Conservation (phyloP, 2,888 invertebrate genomes). For the Drosophila merina region DNA sequence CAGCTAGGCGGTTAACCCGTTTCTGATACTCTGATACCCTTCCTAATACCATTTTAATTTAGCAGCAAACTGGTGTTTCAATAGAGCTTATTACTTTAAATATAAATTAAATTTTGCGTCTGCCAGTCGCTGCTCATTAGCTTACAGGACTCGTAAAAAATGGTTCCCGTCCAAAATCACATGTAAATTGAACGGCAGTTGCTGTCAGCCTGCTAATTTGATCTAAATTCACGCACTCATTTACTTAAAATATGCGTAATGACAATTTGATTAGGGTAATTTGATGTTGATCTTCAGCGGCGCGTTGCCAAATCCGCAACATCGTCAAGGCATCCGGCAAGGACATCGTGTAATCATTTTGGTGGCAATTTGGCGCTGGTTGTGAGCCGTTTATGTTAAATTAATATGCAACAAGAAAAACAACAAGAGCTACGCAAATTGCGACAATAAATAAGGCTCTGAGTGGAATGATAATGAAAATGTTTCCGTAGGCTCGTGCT, state of each 20-base stretch:
- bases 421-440: conserved; percentile 61
- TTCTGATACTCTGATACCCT: conserved; percentile 11
- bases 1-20: conserved; percentile 25
- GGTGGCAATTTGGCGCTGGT: conserved; percentile 65
- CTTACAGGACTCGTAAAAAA: conserved; percentile 22
- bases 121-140: conserved; percentile 1
- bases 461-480: conserved; percentile 52
- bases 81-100: background rate
- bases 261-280: conserved; percentile 79
- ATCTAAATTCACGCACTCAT: conserved; percentile 74
- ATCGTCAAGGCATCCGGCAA: conserved; percentile 26
- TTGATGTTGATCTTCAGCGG: conserved; percentile 68
- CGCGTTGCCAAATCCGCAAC: conserved; percentile 31
- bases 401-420: conserved; percentile 69
- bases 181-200: conserved; percentile 43
- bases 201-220: conserved; percentile 53
- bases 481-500: conserved; percentile 27
- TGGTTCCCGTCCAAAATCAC: conserved; percentile 17
- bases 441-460: conserved; percentile 68
- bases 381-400: conserved; percentile 73
- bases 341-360: conserved; percentile 54
- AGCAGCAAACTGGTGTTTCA: no score
- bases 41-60: no score
- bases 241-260: conserved; percentile 77
- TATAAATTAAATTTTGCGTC: background rate